phyloP scores from a whole-genome alignment of 1,140 invertebrate genomes.

The Pseudomyrmex pallidus region DNA sequence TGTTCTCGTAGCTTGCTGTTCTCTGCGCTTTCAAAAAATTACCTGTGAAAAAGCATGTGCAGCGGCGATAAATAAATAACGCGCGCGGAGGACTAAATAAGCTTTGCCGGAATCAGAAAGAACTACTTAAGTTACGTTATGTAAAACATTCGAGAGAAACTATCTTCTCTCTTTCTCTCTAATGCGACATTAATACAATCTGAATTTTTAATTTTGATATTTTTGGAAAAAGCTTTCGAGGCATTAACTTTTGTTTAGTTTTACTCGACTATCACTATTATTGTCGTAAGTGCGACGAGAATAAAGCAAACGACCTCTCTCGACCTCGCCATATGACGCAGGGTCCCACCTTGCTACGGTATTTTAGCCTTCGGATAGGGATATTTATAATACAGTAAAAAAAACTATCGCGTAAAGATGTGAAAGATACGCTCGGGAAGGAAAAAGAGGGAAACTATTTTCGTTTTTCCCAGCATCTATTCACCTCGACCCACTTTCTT shows the following conservation, averaged over 20 bases:
- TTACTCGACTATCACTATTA: too few relatives aligned
- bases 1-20: neutral
- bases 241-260: too few relatives aligned
- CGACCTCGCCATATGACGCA: conserved; percentile 16
- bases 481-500: conserved; percentile 63
- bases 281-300: neutral
- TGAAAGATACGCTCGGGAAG: conserved; percentile 24
- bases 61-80: neutral
- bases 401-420: conserved; percentile 31
- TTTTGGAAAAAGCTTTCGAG: too few relatives aligned
- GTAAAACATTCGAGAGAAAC: too few relatives aligned
- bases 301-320: conserved; percentile 10
- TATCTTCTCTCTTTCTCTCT: too few relatives aligned
- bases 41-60: neutral
- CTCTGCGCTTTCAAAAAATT: conserved; percentile 15
- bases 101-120: neutral
- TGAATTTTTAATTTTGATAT: too few relatives aligned
- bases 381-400: conserved; percentile 53
- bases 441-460: conserved; percentile 23
- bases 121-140: too few relatives aligned
- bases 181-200: too few relatives aligned
- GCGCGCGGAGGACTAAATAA: neutral
- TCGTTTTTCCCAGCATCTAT: conserved; percentile 29
- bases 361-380: conserved; percentile 3
- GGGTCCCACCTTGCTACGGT: conserved; percentile 19